A percentile compares a stretch with the other conserved stretches of the same genome.
Evolutionary conservation across 2,888 invertebrate genomes (phyloP).

Genomic region (Aricia artaxerxes): DNA sequence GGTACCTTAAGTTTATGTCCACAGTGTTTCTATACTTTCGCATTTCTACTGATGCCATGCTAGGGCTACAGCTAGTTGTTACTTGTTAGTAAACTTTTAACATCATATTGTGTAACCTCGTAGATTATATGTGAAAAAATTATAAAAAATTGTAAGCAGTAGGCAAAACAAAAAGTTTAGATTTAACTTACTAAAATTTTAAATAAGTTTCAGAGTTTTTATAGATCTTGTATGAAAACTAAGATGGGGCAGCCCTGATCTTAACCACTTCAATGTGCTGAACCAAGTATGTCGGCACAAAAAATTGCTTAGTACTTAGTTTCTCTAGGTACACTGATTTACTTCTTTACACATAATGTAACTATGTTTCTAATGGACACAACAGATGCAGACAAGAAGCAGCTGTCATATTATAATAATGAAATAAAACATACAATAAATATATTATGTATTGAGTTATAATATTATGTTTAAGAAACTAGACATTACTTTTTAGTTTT

Average conservation of each 20-base stretch:
- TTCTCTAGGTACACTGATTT: constrained; percentile 40
- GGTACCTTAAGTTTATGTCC: too few species aligned
- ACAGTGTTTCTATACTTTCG: too few species aligned
- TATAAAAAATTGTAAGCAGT: too few species aligned
- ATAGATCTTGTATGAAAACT: neutral
- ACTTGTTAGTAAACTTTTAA: too few species aligned
- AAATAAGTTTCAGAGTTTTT: neutral
- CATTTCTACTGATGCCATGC: too few species aligned
- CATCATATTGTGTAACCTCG: too few species aligned
- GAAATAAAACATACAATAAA: neutral
- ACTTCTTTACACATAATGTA: neutral
- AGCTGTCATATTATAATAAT: neutral
- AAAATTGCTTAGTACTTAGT: constrained; percentile 37
- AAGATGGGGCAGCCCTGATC: neutral
- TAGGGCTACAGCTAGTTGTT: too few species aligned
- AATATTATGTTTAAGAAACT: too few species aligned
- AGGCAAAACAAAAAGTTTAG: too few species aligned
- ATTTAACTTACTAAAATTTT: neutral
- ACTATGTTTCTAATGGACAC: neutral
- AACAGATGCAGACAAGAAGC: neutral
- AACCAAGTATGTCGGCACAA: constrained; percentile 13
- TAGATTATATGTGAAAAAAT: too few species aligned
- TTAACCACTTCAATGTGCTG: neutral
- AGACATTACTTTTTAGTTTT: too few species aligned
- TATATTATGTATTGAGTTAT: too few species aligned